Base-by-base conservation (phyloP, 1,140 invertebrate species). In the Metaphire vulgaris region DNA sequence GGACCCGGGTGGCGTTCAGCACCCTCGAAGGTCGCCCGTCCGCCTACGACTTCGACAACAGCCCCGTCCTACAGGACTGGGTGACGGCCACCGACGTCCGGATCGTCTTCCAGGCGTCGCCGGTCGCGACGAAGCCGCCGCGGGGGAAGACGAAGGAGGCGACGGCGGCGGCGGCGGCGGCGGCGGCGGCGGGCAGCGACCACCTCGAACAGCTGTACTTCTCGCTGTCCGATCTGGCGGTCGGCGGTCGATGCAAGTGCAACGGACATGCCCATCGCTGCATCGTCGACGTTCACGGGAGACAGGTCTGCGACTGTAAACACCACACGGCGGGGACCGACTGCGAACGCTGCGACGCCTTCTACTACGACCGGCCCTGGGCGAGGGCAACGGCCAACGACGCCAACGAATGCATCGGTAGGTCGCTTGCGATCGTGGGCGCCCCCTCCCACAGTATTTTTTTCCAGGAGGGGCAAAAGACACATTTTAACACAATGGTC, bases 331-430 rank as follows among this genome's bases (percentile, higher is more conserved):
- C 94, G 0, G 97, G 97, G 29, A 88, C 92, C 64, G 97, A 99
- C 87, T 99, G 98, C 88, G 97, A 99, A 88, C 90, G 94, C 80
- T 99, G 98, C 89, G 97, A 96, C 86, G 93, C 93, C 29, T 99
- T 99, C 89, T 93, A 97, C 89, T 98, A 97, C 86, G 98, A 99
- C 87, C 88, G 95, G 78, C 98, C 98, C 41, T 99, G 98, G 98
- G 94, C 93, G 64, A 89, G 97, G 80, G 97, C 97, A 66, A 98
- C 97, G 2, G 91, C 91, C 1, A 89, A 90, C 74, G 93, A 98
- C 82, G 93, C 97, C 81, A 96, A 98, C 89, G 95, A 98, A 88
- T 99, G 98, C 88, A 95, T 97, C 91, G 93, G 97, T 98, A 88
- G 31, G 12, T 26, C 14, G 2, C 2, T 68, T 26, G 56, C 14